Conservation (phyloP, 2,888 invertebrate genomes). For the Erebia epiphron region DNA sequence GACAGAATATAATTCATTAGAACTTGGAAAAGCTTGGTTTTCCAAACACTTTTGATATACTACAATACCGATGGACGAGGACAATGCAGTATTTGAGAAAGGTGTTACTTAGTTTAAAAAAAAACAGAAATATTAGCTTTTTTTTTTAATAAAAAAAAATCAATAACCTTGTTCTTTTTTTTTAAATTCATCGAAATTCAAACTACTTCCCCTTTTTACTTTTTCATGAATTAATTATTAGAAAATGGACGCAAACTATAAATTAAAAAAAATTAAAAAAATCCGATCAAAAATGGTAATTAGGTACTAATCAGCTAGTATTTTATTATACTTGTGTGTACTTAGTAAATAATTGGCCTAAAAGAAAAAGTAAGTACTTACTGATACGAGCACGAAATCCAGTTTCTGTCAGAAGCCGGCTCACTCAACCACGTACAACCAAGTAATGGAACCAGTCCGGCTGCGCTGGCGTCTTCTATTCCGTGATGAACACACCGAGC, state of each 20-base stretch:
- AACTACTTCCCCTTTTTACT: too few species aligned
- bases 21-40: too few species aligned
- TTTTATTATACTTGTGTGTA: not conserved
- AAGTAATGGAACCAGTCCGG: constrained; percentile 38
- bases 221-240: not conserved
- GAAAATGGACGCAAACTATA: not conserved
- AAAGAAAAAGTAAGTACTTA: constrained; percentile 20
- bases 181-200: too few species aligned
- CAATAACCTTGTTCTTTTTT: too few species aligned
- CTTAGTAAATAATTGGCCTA: not conserved
- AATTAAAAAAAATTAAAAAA: too few species aligned
- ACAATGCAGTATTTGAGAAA: too few species aligned
- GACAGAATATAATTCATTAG: too few species aligned
- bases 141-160: too few species aligned
- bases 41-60: too few species aligned
- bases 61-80: too few species aligned
- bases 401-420: constrained; percentile 27
- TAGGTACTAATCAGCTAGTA: not conserved
- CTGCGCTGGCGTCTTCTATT: constrained; percentile 37
- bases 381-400: constrained; percentile 31
- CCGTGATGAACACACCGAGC: constrained; percentile 30
- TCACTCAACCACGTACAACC: constrained; percentile 40
- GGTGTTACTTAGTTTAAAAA: too few species aligned
- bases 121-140: too few species aligned
- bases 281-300: not conserved